Conservation (phyloP, 2,113 vertebrate genomes). For the Grantiella picta region DNA sequence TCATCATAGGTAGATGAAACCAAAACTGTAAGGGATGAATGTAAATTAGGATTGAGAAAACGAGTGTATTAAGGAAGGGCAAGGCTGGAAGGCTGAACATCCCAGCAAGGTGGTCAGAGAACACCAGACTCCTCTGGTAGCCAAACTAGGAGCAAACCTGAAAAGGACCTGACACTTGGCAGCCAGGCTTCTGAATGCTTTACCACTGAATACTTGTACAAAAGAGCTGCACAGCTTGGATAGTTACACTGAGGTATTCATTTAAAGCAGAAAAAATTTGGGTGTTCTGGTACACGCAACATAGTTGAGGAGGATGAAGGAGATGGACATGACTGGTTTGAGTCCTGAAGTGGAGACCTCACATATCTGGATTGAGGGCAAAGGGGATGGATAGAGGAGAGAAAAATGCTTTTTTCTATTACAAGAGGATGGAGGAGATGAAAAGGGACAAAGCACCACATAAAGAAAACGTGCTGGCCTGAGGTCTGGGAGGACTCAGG, state of each 20-base stretch:
- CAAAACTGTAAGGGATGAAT: background rate
- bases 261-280: background rate
- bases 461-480: background rate
- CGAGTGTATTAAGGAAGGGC: background rate
- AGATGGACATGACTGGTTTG: background rate
- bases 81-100: background rate
- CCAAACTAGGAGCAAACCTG: background rate
- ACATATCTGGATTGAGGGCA: background rate
- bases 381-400: background rate
- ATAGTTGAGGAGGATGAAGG: background rate
- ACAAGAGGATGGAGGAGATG: background rate
- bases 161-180: background rate
- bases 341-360: background rate
- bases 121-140: background rate
- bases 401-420: background rate
- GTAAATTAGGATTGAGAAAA: background rate
- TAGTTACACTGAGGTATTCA: background rate
- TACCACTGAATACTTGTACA: background rate
- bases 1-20: background rate
- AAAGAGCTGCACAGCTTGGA: background rate
- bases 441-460: background rate
- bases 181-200: background rate
- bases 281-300: background rate
- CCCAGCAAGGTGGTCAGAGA: background rate
- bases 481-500: rapidly evolving